Percentiles rank a stretch among this genome's conserved stretches.
These are phyloP conservation scores for Drosophila burlai DNA, from an alignment of 1,140 invertebrate genomes.

Conservation along the genomic window DNA sequence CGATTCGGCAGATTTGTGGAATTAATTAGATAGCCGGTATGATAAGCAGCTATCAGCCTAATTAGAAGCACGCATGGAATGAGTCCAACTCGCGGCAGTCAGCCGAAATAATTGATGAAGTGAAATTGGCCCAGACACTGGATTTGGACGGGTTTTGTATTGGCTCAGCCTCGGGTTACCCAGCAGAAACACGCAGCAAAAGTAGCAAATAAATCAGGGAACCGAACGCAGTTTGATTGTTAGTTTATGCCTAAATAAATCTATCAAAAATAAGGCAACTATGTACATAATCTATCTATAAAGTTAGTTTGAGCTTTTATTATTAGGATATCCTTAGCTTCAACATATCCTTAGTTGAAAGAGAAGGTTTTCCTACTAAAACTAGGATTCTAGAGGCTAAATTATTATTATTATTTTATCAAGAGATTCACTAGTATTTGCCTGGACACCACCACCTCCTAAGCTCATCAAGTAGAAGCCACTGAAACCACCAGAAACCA, in stretches of 20 bases:
- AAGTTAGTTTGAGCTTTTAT: background rate
- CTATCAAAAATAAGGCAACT: background rate
- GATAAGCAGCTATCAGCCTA: slow-evolving; percentile 39
- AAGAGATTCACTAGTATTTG: no score
- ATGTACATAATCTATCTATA: no score
- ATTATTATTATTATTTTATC: background rate
- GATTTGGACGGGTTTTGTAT: slow-evolving; percentile 5
- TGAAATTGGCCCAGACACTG: slow-evolving; percentile 12
- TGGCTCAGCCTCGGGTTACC: background rate
- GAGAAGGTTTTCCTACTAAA: background rate
- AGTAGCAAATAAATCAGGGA: slow-evolving; percentile 15
- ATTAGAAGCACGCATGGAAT: slow-evolving; percentile 28
- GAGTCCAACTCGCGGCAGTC: slow-evolving; percentile 18
- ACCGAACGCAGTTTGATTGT: background rate
- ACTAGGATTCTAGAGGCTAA: background rate
- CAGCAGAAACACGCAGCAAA: background rate
- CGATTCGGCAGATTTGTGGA: slow-evolving; percentile 37
- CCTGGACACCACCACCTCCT: slow-evolving; percentile 15
- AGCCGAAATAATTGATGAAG: slow-evolving; percentile 46
- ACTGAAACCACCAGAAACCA: background rate
- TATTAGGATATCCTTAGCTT: background rate
- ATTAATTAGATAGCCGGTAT: slow-evolving; percentile 34
- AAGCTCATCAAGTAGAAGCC: background rate
- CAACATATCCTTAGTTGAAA: background rate
- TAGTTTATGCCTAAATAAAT: slow-evolving; percentile 1